A percentile compares a stretch with the other conserved stretches of the same genome.
These are phyloP conservation scores for Nemapogon koenigi DNA, from an alignment of 2,888 invertebrate genomes.

Conservation along the genomic window DNA sequence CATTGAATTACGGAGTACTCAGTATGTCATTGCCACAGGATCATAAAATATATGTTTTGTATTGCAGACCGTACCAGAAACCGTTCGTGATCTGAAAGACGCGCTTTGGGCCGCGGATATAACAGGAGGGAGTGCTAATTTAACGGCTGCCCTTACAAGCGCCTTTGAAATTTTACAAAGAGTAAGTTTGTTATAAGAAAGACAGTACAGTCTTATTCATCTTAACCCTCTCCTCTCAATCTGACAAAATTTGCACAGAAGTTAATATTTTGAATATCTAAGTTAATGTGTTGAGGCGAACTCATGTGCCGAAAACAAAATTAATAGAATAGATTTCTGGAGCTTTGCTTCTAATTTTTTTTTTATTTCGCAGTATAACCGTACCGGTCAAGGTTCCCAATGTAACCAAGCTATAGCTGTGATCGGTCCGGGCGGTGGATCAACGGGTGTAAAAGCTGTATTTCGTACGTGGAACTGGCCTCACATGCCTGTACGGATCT, in stretches of 20 bases:
- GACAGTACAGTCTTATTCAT: no score
- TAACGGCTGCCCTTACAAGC: conserved; percentile 88
- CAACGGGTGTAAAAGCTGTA: conserved; percentile 69
- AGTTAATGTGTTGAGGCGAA: no score
- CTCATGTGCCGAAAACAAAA: no score
- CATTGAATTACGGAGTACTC: no score
- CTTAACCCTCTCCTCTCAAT: no score
- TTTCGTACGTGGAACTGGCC: conserved; percentile 87
- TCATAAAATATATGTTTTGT: no score
- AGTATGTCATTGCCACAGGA: no score
- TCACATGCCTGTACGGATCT: conserved; percentile 92
- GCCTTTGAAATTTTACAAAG: conserved; percentile 92
- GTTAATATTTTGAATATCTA: no score
- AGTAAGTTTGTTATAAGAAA: no score
- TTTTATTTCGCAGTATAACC: conserved; percentile 83
- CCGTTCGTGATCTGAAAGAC: conserved; percentile 80
- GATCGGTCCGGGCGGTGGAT: conserved; percentile 93
- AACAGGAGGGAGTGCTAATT: conserved; percentile 81
- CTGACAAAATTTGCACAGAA: no score
- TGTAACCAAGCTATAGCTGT: conserved; percentile 99
- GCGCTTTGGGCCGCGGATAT: conserved; percentile 76
- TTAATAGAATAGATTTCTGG: no score
- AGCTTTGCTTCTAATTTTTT: no score
- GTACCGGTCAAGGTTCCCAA: conserved; percentile 85
- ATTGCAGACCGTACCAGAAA: conserved; percentile 79